Base-by-base conservation (phyloP, 2,888 invertebrate species). In the Eugnorisma glareosa region DNA sequence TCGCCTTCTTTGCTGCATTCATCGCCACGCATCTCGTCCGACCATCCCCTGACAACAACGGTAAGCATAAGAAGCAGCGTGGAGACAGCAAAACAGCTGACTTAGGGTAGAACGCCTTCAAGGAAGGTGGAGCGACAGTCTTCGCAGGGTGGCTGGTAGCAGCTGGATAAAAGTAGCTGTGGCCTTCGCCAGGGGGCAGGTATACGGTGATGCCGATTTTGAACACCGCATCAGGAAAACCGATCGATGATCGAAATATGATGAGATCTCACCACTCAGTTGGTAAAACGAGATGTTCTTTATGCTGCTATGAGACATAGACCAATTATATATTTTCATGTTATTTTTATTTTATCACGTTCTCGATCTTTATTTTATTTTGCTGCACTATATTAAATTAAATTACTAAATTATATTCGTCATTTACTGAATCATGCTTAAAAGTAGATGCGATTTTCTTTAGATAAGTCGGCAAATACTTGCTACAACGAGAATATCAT, bases 1-100 rank as follows among this genome's bases (percentile, higher is more conserved):
- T 94, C 40, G 94, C 93, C 15, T 96, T 96, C 86, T 89, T 95
- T 18, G 92, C 93, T 21, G 96, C 96, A 21, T 96, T 96, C 89
- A 89, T 96, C 57, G 91, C 93, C 75, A 94, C 93, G 40, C 88
- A 93, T 73, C 86, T 95, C 40, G 84, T 94, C 73, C 90, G 91
- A 21, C 82, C 89, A 11, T 83, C 91, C 10, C 75, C 91, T 18
- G 91, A 93, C 79, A 80, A 92, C 75, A 91, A 88, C 76, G 95
- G 96, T 95, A 88, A 93, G 92, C 67, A 28, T 6, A 31, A 70
- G n/a, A n/a, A 37, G 28, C 31, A 37, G 57, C 28, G n/a, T n/a
- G 45, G 10, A 48, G 45, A 35, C 37, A 48, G 64, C 3, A 8
- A 5, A 54, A 35, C n/a, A 11, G 28, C 21, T 21, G 13, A 28